Evolutionary conservation across 2,888 invertebrate genomes (phyloP), one percentile per base, ranked within the genome.

Genomic region (Drosophila atripex): DNA sequence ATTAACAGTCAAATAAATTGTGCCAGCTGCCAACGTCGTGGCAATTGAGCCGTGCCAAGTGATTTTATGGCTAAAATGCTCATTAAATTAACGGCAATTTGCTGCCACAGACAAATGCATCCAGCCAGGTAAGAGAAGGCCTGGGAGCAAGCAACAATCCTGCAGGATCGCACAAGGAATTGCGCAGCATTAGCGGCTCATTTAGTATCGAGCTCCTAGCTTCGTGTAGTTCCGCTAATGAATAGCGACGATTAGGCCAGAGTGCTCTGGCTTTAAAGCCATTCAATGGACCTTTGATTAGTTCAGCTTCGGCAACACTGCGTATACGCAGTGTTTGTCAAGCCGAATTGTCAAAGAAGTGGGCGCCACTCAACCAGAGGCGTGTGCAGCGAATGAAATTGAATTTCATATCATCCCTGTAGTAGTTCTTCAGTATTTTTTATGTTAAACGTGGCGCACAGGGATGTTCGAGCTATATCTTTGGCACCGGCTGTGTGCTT

Each of bases 1-100:
- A 86, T 84, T 86, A 86, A 86, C 78, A 86, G 87, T 84, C 78
- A 75, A 86, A 86, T 84, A 84, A 84, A 86, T 84, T 84, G 69
- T 75, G 71, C 74, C 75, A 71, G 71, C 77, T 73, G 78, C 61
- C 78, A 75, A 57, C 47, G 71, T 52, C 55, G 69, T 66, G 65
- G 84, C 80, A 73, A 86, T 83, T 74, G 75, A 79, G 76, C 73
- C 57, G 45, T 54, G 64, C 66, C 71, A 83, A 76, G 66, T 65
- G 80, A 86, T 80, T 86, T 75, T 80, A 84, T 84, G 75, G 75
- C 77, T 70, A 66, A 86, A 80, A 71, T 73, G 72, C 73, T 75
- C 85, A 80, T 84, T 83, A 80, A 84, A 77, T 80, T 78, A 77
- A 78, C 78, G 72, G 70, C 78, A 76, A 84, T 84, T 80, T 71